phyloP scores from a whole-genome alignment of 2,888 invertebrate genomes.

The Troides helena region DNA sequence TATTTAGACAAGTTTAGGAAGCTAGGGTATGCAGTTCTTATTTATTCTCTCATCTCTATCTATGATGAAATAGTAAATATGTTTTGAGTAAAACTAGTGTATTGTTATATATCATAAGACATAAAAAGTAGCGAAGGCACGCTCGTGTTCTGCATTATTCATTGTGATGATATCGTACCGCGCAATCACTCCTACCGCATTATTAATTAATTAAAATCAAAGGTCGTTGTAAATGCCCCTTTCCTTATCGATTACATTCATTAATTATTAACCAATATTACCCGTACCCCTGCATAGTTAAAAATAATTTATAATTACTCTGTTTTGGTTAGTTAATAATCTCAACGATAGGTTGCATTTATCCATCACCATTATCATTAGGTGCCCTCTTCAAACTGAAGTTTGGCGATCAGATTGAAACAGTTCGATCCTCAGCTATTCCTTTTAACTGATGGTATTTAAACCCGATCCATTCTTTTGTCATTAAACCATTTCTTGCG shows the following conservation, averaged over 20 bases:
- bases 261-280: not conserved
- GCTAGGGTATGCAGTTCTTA: too few species aligned
- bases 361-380: too few species aligned
- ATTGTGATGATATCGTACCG: not conserved
- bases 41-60: not conserved
- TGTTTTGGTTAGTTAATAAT: too few species aligned
- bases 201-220: slow-evolving; percentile 2
- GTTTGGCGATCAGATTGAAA: too few species aligned
- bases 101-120: not conserved
- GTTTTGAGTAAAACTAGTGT: not conserved
- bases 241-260: slow-evolving; percentile 1
- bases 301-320: too few species aligned
- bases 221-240: not conserved
- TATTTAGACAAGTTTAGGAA: too few species aligned
- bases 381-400: too few species aligned
- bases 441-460: too few species aligned
- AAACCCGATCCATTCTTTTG: too few species aligned
- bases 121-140: slow-evolving; percentile 5
- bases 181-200: not conserved
- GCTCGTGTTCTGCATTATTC: not conserved
- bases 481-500: too few species aligned
- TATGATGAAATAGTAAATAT: not conserved
- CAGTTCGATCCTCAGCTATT: too few species aligned
- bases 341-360: too few species aligned
- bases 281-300: not conserved